Conservation (phyloP, 2,113 vertebrate species). For the Rhipidura dahli region DNA sequence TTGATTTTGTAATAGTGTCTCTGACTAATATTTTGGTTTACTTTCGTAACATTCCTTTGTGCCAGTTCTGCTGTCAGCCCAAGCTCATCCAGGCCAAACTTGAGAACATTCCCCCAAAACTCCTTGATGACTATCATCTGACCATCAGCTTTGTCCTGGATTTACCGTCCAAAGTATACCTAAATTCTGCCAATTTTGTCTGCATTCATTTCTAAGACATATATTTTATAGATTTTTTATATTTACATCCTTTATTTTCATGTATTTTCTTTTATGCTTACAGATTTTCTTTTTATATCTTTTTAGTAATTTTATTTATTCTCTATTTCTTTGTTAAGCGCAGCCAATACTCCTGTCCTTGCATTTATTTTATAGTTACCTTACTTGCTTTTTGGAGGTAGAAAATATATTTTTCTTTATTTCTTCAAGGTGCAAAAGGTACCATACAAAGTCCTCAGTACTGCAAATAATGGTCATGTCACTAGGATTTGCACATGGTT, state of each 20-base stretch:
- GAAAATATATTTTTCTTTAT: background rate
- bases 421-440: background rate
- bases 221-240: background rate
- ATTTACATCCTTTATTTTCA: background rate
- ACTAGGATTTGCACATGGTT: background rate
- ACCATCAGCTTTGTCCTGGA: background rate
- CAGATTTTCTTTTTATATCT: background rate
- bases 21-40: background rate
- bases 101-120: background rate
- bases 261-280: background rate
- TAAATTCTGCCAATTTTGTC: background rate
- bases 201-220: background rate
- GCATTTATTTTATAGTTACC: background rate
- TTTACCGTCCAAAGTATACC: background rate
- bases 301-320: background rate
- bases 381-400: background rate
- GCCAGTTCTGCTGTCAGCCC: background rate
- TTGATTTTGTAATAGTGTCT: background rate
- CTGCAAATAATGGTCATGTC: background rate
- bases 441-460: background rate
- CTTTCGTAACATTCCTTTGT: background rate
- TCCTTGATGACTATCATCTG: background rate
- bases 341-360: background rate
- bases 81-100: background rate
- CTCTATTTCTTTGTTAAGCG: background rate